These are phyloP conservation scores for Diarsia rubi DNA, from an alignment of 2,888 invertebrate species.

Conservation along the genomic window DNA sequence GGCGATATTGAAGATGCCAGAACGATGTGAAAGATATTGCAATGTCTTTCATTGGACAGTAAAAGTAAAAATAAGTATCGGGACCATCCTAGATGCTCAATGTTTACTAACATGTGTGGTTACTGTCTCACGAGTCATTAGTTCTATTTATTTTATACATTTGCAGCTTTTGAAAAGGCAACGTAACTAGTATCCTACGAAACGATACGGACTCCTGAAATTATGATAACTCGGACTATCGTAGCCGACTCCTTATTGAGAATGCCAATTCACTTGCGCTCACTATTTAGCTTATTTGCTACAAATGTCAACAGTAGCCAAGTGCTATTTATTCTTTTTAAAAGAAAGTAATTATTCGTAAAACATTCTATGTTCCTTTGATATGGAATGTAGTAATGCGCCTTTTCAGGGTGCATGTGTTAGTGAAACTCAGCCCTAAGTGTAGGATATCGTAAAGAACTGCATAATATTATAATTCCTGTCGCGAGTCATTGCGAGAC, in stretches of 20 bases:
- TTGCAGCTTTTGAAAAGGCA: conserved; percentile 57
- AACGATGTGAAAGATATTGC: conserved; percentile 43
- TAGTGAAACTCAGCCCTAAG: conserved; percentile 38
- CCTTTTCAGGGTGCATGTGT: conserved; percentile 37
- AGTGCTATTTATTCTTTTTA: conserved; percentile 50
- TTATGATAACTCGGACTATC: conserved; percentile 15
- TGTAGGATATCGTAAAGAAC: conserved; percentile 48
- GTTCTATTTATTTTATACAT: conserved; percentile 61
- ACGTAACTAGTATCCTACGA: conserved; percentile 43
- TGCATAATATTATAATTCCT: conserved; percentile 52
- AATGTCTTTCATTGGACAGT: conserved; percentile 55
- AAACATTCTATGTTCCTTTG: conserved; percentile 46
- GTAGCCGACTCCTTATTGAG: conserved; percentile 43
- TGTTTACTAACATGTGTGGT: conserved; percentile 51
- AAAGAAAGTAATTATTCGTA: conserved; percentile 41
- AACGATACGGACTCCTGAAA: conserved; percentile 24
- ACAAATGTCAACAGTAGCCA: conserved; percentile 41
- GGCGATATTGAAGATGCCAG: conserved; percentile 38
- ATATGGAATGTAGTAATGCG: conserved; percentile 45
- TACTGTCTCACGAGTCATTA: conserved; percentile 61
- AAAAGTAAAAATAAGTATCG: conserved; percentile 49
- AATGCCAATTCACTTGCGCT: conserved; percentile 37
- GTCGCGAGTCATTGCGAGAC: conserved; percentile 42
- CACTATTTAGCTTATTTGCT: conserved; percentile 43
- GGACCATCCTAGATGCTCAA: conserved; percentile 65